Percentiles rank a stretch among this genome's conserved stretches.
phyloP scores from a whole-genome alignment of 2,113 vertebrate genomes.

The Serinus canaria region DNA sequence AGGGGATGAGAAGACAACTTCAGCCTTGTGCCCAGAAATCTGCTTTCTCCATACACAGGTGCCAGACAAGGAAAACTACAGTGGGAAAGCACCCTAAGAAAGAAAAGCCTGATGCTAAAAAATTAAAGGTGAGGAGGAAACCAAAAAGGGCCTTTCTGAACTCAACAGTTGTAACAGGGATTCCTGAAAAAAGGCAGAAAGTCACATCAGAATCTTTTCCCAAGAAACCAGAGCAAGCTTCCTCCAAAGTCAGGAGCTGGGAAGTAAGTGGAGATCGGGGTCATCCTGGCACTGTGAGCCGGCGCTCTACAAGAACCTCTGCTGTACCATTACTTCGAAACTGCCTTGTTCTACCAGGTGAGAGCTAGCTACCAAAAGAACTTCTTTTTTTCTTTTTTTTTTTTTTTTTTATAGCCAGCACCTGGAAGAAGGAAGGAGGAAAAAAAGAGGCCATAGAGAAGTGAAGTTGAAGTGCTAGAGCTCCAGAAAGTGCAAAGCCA shows the following conservation, averaged over 20 bases:
- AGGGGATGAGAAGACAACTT: slow-evolving; percentile 54
- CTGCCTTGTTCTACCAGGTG: slow-evolving; percentile 26
- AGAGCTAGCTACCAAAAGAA: slow-evolving; percentile 30
- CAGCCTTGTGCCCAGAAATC: slow-evolving; percentile 38
- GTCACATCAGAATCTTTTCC: slow-evolving; percentile 17
- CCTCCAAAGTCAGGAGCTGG: not conserved
- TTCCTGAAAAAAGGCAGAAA: slow-evolving; percentile 35
- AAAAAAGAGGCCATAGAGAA: not conserved
- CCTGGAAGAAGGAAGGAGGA: not conserved
- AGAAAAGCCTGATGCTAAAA: slow-evolving; percentile 44
- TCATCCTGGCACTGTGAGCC: slow-evolving; percentile 16
- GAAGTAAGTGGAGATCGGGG: not conserved
- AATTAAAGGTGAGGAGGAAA: slow-evolving; percentile 29
- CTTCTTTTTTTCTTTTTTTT: not conserved
- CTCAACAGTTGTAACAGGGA: not conserved
- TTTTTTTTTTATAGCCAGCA: not conserved
- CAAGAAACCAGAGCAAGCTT: not conserved
- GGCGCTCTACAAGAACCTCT: not conserved
- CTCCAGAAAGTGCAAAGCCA: not conserved
- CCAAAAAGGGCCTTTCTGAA: slow-evolving; percentile 20
- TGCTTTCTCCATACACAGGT: slow-evolving; percentile 19
- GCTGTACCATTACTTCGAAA: slow-evolving; percentile 36
- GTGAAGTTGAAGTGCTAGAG: not conserved
- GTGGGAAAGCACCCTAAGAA: slow-evolving; percentile 58
- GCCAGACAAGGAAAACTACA: slow-evolving; percentile 47